Evolutionary conservation across 2,888 invertebrate genomes (phyloP), one percentile per base, ranked within the genome.

Genomic region (Sphinx pinastri): DNA sequence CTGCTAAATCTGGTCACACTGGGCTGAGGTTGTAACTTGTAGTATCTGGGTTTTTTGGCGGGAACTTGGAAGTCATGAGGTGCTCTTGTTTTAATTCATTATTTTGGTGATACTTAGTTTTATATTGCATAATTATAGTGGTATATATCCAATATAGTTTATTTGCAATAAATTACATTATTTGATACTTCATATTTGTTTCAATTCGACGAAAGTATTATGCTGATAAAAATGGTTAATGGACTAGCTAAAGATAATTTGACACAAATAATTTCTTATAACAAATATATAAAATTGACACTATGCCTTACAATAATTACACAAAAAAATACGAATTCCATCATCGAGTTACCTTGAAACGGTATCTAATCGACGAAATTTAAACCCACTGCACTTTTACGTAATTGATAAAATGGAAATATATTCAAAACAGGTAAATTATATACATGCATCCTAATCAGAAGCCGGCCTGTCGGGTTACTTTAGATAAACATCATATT

Each of bases 291-390:
- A 13, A 49, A 12, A 49, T 12, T 49, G 14, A 8, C n/a, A 54
- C 6, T 45, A 11, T 10, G 45, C 60, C 1, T 5, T 47, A 16
- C 12, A 47, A 45, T 16, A 13, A 19, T 4, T 47, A 12, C 14
- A 12, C 14, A 60, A 47, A 16, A 60, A 63, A 63, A 63, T 63
- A 63, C 49, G 16, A 49, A 49, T 63, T 63, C 47, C 19, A 49
- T 49, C 63, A 63, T 49, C 16, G 13, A 6, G 19, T 63, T 63
- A 63, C 63, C 63, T 63, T 49, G 63, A 11, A 49, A 6, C 63
- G 49, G 49, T 63, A 63, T 63, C 63, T 49, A 49, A 49, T 63
- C 63, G 19, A 63, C 47, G 47, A 13, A 63, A 47, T 60, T 47
- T 6, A 55, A 11, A 19, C 19, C 19, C 45, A 45, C n/a, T 60